A percentile compares a stretch with the other conserved stretches of the same genome.
Evolutionary conservation across 2,888 invertebrate species (phyloP).

Genomic region (Sinotaia quadrata): DNA sequence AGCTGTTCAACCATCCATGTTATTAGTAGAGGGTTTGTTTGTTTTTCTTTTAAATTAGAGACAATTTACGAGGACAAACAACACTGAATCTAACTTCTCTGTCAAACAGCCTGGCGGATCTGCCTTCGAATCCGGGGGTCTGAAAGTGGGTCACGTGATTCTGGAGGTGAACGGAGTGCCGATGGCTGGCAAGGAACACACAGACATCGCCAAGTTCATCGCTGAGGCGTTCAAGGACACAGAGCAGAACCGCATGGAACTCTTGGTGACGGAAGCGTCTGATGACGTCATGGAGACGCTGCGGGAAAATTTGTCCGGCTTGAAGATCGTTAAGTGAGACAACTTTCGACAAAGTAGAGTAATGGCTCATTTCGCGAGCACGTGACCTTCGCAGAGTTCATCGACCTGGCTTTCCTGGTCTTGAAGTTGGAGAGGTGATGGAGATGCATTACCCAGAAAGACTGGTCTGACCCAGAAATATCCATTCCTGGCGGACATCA

Average conservation of each 20-base stretch:
- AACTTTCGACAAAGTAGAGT: neutral
- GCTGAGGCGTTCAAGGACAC: slow-evolving; percentile 93
- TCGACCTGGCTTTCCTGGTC: neutral
- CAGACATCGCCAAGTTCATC: slow-evolving; percentile 91
- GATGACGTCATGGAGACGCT: slow-evolving; percentile 34
- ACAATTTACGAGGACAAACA: too few species aligned
- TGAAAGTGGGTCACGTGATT: slow-evolving; percentile 95
- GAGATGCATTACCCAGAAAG: too few species aligned
- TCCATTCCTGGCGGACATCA: too few species aligned
- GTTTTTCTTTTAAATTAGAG: too few species aligned
- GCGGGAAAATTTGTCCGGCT: slow-evolving; percentile 13
- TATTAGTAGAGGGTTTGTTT: too few species aligned
- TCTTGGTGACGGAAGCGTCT: slow-evolving; percentile 79
- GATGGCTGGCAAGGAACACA: slow-evolving; percentile 84
- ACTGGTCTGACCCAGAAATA: too few species aligned
- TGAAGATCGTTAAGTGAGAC: slow-evolving; percentile 7
- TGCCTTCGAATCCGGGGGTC: slow-evolving; percentile 91
- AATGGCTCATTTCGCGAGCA: neutral
- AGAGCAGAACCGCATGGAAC: slow-evolving; percentile 90
- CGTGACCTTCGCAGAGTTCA: too few species aligned
- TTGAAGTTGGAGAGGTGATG: too few species aligned
- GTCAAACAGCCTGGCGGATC: slow-evolving; percentile 97
- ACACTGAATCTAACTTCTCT: too few species aligned
- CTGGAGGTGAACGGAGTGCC: slow-evolving; percentile 88
- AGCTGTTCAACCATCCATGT: too few species aligned